Base-by-base conservation (phyloP, 2,888 invertebrate species). In the Apoda limacodes region DNA sequence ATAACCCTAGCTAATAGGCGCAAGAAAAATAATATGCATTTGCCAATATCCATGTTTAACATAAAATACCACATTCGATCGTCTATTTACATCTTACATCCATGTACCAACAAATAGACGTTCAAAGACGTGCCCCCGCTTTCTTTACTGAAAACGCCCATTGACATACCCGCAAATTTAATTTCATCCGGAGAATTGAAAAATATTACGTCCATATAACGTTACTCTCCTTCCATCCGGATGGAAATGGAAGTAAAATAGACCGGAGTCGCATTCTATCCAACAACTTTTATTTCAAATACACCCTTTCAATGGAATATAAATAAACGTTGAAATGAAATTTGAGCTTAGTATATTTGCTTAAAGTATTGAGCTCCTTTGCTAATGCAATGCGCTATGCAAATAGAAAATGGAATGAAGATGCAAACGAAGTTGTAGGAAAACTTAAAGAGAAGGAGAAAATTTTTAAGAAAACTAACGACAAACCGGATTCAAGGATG, bases 241-340 rank as follows among this genome's bases (percentile, higher is more conserved):
- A 60, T 60, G 55, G 53, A 63, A 65, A 70, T 68, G 55, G 55
- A 52, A 55, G 47, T 43, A 48, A 60, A 60, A 62, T 62, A 53
- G 42, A 38, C 35, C 31, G 32, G 31, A 37, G 32, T 30, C 30
- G 46, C 47, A 45, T 48, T 48, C 32, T 28, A 46, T 50, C 46
- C 39, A 42, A 39, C 43, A 35, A 36, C 36, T 35, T 40, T 37
- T 43, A 49, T 39, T 35, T 32, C 37, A 43, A 45, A 46, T 34
- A 42, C 42, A 38, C 38, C 41, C 44, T 47, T 52, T 43, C 43
- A 49, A 50, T 41, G 41, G 34, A 35, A 34, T 37, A 40, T 43
- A 50, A 51, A 54, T 48, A 57, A 50, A 58, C 50, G 44, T 45
- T 35, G 34, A 43, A 58, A 62, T 56, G 48, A 52, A 54, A 60